phyloP scores from a whole-genome alignment of 2,797 vertebrate genomes.

The Betta splendens region DNA sequence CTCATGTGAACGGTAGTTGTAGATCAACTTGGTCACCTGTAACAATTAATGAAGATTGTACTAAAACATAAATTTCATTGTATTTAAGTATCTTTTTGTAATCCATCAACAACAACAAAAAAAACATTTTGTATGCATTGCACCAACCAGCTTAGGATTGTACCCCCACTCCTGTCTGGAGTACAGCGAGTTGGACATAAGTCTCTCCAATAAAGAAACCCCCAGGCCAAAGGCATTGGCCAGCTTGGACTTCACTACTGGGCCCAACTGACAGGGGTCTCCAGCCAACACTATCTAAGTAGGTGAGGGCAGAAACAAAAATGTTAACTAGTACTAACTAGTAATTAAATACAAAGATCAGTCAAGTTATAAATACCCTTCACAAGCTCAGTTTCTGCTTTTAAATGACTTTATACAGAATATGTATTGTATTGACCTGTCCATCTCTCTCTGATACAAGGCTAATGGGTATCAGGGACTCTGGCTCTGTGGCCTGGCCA shows the following conservation, averaged over 20 bases:
- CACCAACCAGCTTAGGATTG: constrained; percentile 90
- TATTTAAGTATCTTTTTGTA: too few species aligned
- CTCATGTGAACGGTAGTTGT: constrained; percentile 94
- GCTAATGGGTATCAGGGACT: constrained; percentile 90
- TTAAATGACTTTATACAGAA: too few species aligned
- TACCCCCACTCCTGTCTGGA: constrained; percentile 86
- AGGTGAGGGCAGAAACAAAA: background rate
- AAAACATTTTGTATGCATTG: background rate
- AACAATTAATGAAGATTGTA: background rate
- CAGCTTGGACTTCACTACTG: constrained; percentile 89
- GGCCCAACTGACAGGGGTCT: constrained; percentile 94
- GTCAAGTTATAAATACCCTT: background rate
- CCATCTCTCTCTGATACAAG: constrained; percentile 87
- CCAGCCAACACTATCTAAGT: constrained; percentile 90
- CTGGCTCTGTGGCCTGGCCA: constrained; percentile 94
- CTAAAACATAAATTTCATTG: too few species aligned
- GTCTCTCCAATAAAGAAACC: constrained; percentile 89
- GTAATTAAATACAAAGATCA: too few species aligned
- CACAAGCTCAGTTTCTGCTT: too few species aligned
- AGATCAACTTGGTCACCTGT: constrained; percentile 93
- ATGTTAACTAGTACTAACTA: background rate
- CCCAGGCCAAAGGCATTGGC: constrained; percentile 87
- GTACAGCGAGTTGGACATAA: constrained; percentile 87
- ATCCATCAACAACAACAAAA: too few species aligned
- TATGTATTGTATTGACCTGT: constrained; percentile 81